Evolutionary conservation across 2,113 vertebrate genomes (phyloP).

Genomic region (Puntigrus tetrazona): DNA sequence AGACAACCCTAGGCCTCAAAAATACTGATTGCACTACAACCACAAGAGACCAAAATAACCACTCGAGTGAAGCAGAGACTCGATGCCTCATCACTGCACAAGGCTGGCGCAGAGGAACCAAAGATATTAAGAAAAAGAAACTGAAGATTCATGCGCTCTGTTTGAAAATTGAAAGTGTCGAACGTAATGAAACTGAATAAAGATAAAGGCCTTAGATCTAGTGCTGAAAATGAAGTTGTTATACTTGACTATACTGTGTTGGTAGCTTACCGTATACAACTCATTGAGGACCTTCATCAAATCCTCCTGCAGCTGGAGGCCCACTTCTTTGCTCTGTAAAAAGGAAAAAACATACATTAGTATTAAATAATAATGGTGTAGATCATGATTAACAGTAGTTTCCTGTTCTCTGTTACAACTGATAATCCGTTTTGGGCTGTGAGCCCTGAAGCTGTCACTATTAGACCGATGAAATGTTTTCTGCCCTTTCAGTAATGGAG

Average conservation of each 20-base stretch:
- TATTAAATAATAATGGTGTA: slow-evolving; percentile 14
- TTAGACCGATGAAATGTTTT: slow-evolving; percentile 7
- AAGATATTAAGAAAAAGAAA: background rate
- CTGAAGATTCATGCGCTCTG: background rate
- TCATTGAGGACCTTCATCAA: slow-evolving; percentile 97
- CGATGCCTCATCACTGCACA: background rate
- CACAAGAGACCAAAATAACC: slow-evolving; percentile 30
- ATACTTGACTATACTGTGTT: background rate
- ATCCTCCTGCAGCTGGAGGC: slow-evolving; percentile 94
- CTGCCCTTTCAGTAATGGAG: slow-evolving; percentile 41
- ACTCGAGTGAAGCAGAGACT: background rate
- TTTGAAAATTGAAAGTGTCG: slow-evolving; percentile 23
- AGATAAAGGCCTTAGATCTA: background rate
- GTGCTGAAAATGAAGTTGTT: background rate
- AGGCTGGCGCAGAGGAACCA: background rate
- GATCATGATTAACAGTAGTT: slow-evolving; percentile 18
- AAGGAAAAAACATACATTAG: slow-evolving; percentile 58
- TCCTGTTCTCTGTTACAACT: slow-evolving; percentile 6
- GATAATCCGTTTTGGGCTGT: background rate
- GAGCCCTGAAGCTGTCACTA: slow-evolving; percentile 12
- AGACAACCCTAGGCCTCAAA: slow-evolving; percentile 8
- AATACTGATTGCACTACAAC: slow-evolving; percentile 30
- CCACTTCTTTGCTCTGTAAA: slow-evolving; percentile 94
- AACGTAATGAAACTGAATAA: background rate
- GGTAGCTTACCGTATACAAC: slow-evolving; percentile 88